A percentile compares a stretch with the other conserved stretches of the same genome.
These are phyloP conservation scores for Podarcis lilfordi DNA, from an alignment of 2,797 vertebrate genomes.

Conservation along the genomic window DNA sequence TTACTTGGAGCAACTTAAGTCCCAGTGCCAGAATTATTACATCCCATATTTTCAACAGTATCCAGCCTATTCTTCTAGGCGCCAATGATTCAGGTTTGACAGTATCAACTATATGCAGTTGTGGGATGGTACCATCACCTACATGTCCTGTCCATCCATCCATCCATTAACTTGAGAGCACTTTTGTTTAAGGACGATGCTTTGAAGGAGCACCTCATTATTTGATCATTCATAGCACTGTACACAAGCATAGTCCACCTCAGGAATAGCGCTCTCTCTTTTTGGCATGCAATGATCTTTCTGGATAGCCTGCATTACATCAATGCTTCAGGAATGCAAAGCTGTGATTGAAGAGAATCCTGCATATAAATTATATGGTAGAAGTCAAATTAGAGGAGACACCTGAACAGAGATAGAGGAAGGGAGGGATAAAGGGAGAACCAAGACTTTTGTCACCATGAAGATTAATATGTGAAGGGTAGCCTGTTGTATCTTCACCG, in stretches of 20 bases:
- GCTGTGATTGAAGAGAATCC: conserved; percentile 69
- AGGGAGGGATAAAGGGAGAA: background rate
- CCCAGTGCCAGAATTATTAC: background rate
- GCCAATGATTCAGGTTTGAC: conserved; percentile 14
- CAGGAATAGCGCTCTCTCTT: conserved; percentile 55
- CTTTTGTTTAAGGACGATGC: conserved; percentile 50
- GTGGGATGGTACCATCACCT: conserved; percentile 44
- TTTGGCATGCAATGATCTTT: conserved; percentile 69
- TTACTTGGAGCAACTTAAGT: conserved; percentile 28
- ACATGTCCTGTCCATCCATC: conserved; percentile 49
- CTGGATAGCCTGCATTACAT: conserved; percentile 71
- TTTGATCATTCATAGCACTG: conserved; percentile 62
- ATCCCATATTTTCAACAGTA: background rate
- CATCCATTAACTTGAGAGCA: conserved; percentile 57
- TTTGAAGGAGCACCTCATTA: conserved; percentile 66
- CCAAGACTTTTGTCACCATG: conserved; percentile 60
- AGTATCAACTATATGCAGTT: conserved; percentile 16
- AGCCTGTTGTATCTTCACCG: conserved; percentile 65
- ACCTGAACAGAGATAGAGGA: conserved; percentile 60
- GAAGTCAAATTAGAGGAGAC: conserved; percentile 62
- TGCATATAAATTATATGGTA: conserved; percentile 66
- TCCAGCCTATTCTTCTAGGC: conserved; percentile 24
- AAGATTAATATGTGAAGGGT: conserved; percentile 66
- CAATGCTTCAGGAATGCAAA: conserved; percentile 68
- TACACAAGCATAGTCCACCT: conserved; percentile 51